A percentile compares a stretch with the other conserved stretches of the same genome.
Conservation (phyloP, 2,797 vertebrate genomes). For the Aulostomus chinensis region DNA sequence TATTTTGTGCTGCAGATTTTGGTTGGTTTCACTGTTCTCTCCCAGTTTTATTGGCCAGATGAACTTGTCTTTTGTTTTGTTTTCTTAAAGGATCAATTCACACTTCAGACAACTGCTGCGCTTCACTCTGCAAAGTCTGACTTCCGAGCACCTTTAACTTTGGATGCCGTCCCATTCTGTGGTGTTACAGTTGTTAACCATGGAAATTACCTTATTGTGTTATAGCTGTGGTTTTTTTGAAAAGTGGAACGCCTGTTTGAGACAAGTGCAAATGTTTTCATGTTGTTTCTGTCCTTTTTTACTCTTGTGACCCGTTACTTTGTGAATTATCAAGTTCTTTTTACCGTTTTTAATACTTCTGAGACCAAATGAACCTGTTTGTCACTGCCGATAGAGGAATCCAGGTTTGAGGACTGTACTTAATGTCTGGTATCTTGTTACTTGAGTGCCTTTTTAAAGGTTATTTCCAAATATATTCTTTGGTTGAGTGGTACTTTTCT, state of each 20-base stretch:
- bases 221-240: constrained; percentile 22
- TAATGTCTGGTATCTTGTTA: constrained; percentile 31
- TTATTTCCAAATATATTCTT: constrained; percentile 61
- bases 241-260: constrained; percentile 22
- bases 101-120: constrained; percentile 20
- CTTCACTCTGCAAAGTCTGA: neutral
- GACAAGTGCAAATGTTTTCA: neutral
- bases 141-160: neutral
- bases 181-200: constrained; percentile 11
- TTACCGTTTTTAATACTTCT: constrained; percentile 48
- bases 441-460: constrained; percentile 56
- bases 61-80: constrained; percentile 71
- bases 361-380: constrained; percentile 72
- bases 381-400: constrained; percentile 44
- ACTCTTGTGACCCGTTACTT: constrained; percentile 26
- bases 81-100: constrained; percentile 29
- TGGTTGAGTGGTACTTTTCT: constrained; percentile 23
- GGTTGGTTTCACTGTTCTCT: constrained; percentile 53
- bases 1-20: constrained; percentile 9
- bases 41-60: constrained; percentile 76
- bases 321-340: constrained; percentile 45
- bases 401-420: constrained; percentile 40
- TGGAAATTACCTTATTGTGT: constrained; percentile 5
- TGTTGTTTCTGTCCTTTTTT: constrained; percentile 19
- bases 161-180: neutral